These are phyloP conservation scores for Cephus nigrinus DNA, from an alignment of 2,888 invertebrate genomes.

Conservation along the genomic window DNA sequence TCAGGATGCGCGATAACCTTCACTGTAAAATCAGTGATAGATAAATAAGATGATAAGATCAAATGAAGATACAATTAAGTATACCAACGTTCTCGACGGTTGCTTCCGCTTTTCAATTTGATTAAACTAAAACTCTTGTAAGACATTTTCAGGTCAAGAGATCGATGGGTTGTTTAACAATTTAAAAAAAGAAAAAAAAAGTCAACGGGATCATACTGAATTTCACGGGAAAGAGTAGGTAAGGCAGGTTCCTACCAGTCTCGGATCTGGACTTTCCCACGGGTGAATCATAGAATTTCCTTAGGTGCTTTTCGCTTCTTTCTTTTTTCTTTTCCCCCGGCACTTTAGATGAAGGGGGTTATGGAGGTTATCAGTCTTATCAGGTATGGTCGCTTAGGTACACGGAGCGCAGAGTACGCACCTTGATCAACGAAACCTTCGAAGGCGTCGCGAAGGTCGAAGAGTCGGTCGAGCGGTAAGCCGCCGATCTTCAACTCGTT, in stretches of 20 bases:
- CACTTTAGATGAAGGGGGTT: constrained; percentile 63
- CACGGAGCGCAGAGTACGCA: constrained; percentile 66
- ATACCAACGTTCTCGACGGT: neutral
- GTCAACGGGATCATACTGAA: neutral
- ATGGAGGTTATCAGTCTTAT: constrained; percentile 29
- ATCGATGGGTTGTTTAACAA: neutral
- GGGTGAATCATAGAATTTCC: neutral
- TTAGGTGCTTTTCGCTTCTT: neutral
- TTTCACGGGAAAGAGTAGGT: neutral
- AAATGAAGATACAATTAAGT: neutral
- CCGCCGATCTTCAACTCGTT: constrained; percentile 57
- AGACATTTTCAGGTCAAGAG: neutral
- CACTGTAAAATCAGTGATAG: constrained; percentile 68
- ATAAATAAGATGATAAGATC: neutral
- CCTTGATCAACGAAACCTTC: constrained; percentile 75
- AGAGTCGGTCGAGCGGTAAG: constrained; percentile 72
- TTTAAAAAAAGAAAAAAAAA: neutral
- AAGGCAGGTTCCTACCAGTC: neutral
- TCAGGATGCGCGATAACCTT: constrained; percentile 73
- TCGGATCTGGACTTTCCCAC: neutral
- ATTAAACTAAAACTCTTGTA: neutral
- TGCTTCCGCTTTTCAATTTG: neutral
- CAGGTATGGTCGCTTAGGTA: neutral
- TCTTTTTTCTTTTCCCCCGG: neutral
- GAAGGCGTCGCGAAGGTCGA: constrained; percentile 73